Conservation (phyloP, 2,797 vertebrate species). For the Enteromius afrohamiltoni region DNA sequence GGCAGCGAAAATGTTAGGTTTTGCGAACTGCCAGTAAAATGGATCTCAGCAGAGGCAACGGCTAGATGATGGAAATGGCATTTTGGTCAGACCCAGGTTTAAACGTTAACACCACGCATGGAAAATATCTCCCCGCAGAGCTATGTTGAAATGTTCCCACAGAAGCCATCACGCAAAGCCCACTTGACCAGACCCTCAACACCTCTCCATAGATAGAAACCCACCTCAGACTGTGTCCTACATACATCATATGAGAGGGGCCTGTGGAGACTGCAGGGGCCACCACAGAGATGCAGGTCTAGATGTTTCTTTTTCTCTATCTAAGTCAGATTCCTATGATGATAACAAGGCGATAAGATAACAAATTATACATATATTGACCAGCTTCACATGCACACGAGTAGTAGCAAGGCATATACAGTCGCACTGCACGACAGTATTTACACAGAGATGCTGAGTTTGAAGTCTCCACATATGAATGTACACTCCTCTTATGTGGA, state of each 20-base stretch:
- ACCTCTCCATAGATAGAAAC: conserved; percentile 35
- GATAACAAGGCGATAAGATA: not conserved
- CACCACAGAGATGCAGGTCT: conserved; percentile 17
- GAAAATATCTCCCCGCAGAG: conserved; percentile 45
- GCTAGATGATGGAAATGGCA: conserved; percentile 4
- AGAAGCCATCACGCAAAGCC: conserved; percentile 52
- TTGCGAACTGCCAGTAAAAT: not conserved
- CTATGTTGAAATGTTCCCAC: conserved; percentile 48
- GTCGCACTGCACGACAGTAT: conserved; percentile 26
- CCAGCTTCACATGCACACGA: not conserved
- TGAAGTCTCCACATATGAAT: conserved; percentile 60
- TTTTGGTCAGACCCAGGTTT: conserved; percentile 32
- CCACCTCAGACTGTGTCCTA: conserved; percentile 45
- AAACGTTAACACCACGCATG: conserved; percentile 49
- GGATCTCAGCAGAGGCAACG: not conserved
- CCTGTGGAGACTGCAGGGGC: conserved; percentile 42
- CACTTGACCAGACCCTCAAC: conserved; percentile 48
- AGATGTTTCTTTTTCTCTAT: not conserved
- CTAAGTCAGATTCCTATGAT: not conserved
- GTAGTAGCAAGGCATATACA: not conserved
- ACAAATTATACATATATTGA: not conserved
- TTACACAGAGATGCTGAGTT: conserved; percentile 28
- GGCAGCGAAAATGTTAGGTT: not conserved
- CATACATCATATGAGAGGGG: conserved; percentile 48
- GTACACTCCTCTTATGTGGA: conserved; percentile 70